phyloP scores from a whole-genome alignment of 2,888 invertebrate species.

The Brachylomia viminalis region DNA sequence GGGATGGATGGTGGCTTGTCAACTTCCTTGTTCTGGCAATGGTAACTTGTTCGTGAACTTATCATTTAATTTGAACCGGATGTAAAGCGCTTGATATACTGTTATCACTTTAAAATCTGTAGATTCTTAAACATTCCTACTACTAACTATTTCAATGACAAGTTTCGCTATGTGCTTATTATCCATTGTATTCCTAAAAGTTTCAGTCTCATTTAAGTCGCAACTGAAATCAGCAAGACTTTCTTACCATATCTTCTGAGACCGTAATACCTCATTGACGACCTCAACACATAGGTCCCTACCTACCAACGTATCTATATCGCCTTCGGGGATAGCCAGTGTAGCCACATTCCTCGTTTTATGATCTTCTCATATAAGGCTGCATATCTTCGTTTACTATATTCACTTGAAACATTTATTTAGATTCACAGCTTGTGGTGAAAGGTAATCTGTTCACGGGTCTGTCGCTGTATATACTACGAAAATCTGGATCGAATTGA shows the following conservation, averaged over 20 bases:
- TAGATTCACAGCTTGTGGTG: constrained; percentile 25
- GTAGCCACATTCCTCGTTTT: constrained; percentile 42
- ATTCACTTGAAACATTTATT: constrained; percentile 39
- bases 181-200: neutral
- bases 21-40: neutral
- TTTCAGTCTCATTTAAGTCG: neutral
- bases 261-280: constrained; percentile 18
- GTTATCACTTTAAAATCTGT: neutral
- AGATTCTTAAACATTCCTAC: neutral
- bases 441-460: constrained; percentile 24
- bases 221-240: neutral
- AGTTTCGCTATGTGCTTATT: neutral
- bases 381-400: constrained; percentile 28
- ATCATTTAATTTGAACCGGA: constrained; percentile 2
- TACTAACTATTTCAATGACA: neutral
- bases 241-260: neutral
- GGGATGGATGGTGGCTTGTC: accelerated
- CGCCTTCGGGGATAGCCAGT: constrained; percentile 24
- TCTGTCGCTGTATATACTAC: constrained; percentile 17
- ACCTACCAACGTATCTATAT: constrained; percentile 10
- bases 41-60: neutral
- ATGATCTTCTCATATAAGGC: constrained; percentile 35
- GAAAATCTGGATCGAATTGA: constrained; percentile 11
- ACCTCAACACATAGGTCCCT: neutral
- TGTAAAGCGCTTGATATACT: neutral